Evolutionary conservation across 2,113 vertebrate genomes (phyloP).

Genomic region (Patagioenas fasciata): DNA sequence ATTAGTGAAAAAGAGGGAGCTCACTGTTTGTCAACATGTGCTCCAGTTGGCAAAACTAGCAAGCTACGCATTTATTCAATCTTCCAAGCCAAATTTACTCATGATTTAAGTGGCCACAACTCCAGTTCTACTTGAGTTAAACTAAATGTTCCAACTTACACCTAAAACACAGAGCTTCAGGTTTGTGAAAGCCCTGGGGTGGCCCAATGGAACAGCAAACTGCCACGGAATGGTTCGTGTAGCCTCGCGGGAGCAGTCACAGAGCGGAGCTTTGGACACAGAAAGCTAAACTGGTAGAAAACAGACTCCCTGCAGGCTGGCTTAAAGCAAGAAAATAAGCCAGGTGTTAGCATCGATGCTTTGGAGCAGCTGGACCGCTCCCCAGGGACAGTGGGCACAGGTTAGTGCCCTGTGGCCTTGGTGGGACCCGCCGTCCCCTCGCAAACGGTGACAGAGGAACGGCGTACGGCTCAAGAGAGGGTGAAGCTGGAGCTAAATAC

Average conservation of each 20-base stretch:
- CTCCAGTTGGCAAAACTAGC: constrained; percentile 64
- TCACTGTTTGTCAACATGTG: constrained; percentile 64
- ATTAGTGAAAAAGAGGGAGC: constrained; percentile 51
- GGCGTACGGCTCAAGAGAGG: not conserved
- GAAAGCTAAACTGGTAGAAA: not conserved
- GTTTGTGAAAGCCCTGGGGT: not conserved
- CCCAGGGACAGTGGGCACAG: constrained; percentile 36
- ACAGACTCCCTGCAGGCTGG: not conserved
- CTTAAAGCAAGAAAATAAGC: constrained; percentile 29
- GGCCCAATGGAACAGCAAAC: not conserved
- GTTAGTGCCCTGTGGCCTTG: not conserved
- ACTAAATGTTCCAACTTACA: not conserved
- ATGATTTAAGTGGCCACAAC: constrained; percentile 35
- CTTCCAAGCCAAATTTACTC: constrained; percentile 46
- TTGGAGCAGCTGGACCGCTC: constrained; percentile 35
- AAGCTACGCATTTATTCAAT: constrained; percentile 41
- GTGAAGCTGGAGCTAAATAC: constrained; percentile 27
- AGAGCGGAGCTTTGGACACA: not conserved
- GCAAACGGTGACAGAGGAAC: not conserved
- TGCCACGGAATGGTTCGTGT: not conserved
- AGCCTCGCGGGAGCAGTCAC: not conserved
- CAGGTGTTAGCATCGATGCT: constrained; percentile 18
- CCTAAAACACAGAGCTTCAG: not conserved
- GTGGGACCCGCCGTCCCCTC: not conserved
- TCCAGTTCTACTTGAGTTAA: not conserved